Conservation (phyloP, 2,113 vertebrate genomes). For the Perccottus glenii region DNA sequence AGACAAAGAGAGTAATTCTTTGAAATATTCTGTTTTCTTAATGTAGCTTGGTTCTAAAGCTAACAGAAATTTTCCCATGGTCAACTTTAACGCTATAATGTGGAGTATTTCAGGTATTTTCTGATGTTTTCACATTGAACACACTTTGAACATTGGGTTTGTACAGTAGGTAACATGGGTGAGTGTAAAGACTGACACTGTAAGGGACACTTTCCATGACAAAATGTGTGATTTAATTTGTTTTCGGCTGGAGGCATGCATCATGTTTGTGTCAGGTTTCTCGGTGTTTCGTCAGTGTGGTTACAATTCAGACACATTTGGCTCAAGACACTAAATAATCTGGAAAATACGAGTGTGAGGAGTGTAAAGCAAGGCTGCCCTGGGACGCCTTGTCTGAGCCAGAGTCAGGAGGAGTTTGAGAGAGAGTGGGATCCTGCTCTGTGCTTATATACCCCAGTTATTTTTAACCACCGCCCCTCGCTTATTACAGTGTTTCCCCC, state of each 20-base stretch:
- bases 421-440: slow-evolving; percentile 80
- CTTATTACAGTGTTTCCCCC: slow-evolving; percentile 89
- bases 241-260: slow-evolving; percentile 25
- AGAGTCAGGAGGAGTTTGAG: slow-evolving; percentile 74
- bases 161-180: background rate
- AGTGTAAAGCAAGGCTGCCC: slow-evolving; percentile 31
- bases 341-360: slow-evolving; percentile 60
- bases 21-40: slow-evolving; percentile 17
- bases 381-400: slow-evolving; percentile 58
- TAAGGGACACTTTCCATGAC: slow-evolving; percentile 47
- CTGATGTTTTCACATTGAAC: background rate
- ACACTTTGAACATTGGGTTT: background rate
- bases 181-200: background rate
- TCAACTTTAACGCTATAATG: background rate
- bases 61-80: slow-evolving; percentile 13
- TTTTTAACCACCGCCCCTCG: slow-evolving; percentile 94
- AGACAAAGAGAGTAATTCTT: background rate
- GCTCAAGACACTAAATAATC: slow-evolving; percentile 18
- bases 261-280: slow-evolving; percentile 52
- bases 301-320: slow-evolving; percentile 35
- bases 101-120: slow-evolving; percentile 6
- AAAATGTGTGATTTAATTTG: slow-evolving; percentile 27
- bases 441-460: slow-evolving; percentile 94
- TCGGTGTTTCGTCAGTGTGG: slow-evolving; percentile 46
- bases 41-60: background rate